Evolutionary conservation across 1,140 invertebrate species (phyloP).

Genomic region (Bombus haemorrhoidalis): DNA sequence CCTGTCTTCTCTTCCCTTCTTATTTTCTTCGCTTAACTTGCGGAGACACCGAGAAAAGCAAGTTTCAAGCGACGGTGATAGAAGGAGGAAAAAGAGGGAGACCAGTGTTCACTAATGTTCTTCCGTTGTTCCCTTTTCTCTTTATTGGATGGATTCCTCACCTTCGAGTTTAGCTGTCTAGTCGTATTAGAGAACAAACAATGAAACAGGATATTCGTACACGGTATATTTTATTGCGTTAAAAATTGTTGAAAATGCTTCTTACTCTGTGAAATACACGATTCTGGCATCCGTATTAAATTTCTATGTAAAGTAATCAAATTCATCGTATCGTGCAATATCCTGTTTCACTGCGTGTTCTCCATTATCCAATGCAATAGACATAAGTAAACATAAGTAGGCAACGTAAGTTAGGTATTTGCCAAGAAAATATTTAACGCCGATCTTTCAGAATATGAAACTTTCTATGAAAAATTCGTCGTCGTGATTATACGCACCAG

Average conservation of each 20-base stretch:
- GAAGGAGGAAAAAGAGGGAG: slow-evolving; percentile 50
- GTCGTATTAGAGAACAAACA: background rate
- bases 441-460: background rate
- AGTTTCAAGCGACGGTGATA: slow-evolving; percentile 19
- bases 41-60: slow-evolving; percentile 53
- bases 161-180: background rate
- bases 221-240: background rate
- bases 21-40: slow-evolving; percentile 32
- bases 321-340: background rate
- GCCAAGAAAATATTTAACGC: background rate
- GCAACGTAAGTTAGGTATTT: background rate
- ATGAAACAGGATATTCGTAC: background rate
- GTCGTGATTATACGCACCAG: too few relatives aligned
- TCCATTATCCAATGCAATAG: background rate
- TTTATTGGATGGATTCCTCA: background rate
- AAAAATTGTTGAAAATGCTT: background rate
- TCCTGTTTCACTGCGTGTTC: background rate
- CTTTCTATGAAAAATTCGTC: too few relatives aligned
- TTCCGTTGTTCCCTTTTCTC: slow-evolving; percentile 51
- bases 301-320: background rate
- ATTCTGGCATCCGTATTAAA: background rate
- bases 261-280: background rate
- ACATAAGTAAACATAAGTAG: background rate
- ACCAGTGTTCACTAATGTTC: slow-evolving; percentile 37
- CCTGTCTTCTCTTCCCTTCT: slow-evolving; percentile 28